Percentiles rank a stretch among this genome's conserved stretches.
phyloP scores from a whole-genome alignment of 2,113 vertebrate species.

The Gnathonemus echidnorhynchus region DNA sequence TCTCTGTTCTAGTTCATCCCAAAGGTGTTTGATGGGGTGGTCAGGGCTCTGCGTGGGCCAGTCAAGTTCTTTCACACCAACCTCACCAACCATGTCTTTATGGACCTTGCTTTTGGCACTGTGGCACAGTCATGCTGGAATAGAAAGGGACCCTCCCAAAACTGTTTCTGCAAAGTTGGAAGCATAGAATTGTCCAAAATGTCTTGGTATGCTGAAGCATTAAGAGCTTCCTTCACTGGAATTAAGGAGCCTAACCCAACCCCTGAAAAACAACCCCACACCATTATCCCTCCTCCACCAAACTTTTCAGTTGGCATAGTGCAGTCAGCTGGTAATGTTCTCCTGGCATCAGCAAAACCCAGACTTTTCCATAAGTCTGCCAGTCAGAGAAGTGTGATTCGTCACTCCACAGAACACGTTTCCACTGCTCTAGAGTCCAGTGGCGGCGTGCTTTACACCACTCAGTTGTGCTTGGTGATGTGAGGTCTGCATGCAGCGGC shows the following conservation, averaged over 20 bases:
- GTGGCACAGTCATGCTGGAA: background rate
- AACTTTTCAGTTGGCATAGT: background rate
- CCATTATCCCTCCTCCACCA: background rate
- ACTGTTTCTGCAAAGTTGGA: background rate
- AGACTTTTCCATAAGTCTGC: background rate
- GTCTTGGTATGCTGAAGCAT: background rate
- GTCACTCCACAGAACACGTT: background rate
- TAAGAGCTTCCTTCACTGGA: background rate
- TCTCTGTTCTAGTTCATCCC: background rate
- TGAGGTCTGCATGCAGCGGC: no score
- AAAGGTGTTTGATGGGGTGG: background rate
- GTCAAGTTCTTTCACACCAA: no score
- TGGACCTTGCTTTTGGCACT: background rate
- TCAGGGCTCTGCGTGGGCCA: no score
- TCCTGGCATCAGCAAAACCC: background rate
- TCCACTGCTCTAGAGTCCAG: background rate
- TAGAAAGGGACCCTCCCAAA: background rate
- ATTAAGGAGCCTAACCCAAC: background rate
- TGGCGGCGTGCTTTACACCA: no score
- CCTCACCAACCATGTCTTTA: background rate
- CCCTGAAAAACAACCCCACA: background rate
- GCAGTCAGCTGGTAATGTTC: background rate
- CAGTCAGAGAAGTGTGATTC: background rate
- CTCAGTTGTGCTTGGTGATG: no score
- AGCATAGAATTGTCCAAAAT: background rate